Base-by-base conservation (phyloP, 1,140 invertebrate species). In the Eumeta japonica region DNA sequence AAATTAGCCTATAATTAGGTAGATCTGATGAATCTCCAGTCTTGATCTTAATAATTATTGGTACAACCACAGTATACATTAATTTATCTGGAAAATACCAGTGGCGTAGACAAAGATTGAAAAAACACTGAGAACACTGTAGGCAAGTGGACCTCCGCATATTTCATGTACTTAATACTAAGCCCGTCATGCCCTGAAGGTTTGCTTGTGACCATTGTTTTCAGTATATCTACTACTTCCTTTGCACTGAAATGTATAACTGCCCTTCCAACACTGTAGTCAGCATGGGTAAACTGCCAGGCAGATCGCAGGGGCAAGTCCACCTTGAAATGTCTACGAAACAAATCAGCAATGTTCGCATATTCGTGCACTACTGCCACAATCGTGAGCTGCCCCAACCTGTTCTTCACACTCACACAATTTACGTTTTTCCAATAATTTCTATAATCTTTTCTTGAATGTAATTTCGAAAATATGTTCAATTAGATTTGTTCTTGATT, bases 401-500 rank as follows among this genome's bases (percentile, higher is more conserved):
- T n/a, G n/a, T n/a, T n/a, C n/a, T n/a, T n/a, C n/a, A n/a, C n/a
- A n/a, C n/a, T n/a, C n/a, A 35, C 3, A 10, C 11, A n/a, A 9
- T 33, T 16, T 19, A 34, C 28, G 1, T 20, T 10, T 12, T 12
- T 27, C 27, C 48, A 50, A 29, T 46, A 50, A 3, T 9, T 28
- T 16, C 20, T 13, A 35, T 42, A 46, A 17, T 46, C 14, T 24
- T 37, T 44, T 9, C 37, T 33, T 9, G n/a, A 12, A 11, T 43
- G 36, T 3, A 34, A 13, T n/a, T 29, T 5, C 2, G 44, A 36
- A 10, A 43, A 33, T 11, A 28, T 33, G 40, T 45, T 39, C 32
- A 48, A 39, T 37, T 42, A 39, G 15, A 45, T 39, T 28, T 38
- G 32, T 12, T 46, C 33, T 11, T 40, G n/a, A 41, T 50, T 37